A percentile compares a stretch with the other conserved stretches of the same genome.
Evolutionary conservation across 1,140 invertebrate genomes (phyloP).

Genomic region (Microplitis demolitor): DNA sequence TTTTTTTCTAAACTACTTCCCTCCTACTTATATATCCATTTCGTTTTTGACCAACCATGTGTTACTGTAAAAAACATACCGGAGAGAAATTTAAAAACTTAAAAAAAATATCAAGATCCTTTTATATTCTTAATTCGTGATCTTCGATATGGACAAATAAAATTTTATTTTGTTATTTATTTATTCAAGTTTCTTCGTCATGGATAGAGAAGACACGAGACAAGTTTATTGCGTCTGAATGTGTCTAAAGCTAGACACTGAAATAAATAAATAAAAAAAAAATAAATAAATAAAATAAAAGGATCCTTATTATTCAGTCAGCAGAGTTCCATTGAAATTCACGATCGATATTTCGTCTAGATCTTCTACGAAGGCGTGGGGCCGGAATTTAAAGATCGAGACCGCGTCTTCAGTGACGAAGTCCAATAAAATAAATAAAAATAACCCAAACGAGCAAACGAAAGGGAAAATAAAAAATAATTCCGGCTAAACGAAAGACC

Average conservation of each 20-base stretch:
- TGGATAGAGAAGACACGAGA: background rate
- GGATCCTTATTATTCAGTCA: background rate
- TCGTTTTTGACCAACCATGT: slow-evolving; percentile 26
- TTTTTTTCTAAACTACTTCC: background rate
- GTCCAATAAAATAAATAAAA: background rate
- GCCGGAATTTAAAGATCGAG: slow-evolving; percentile 6
- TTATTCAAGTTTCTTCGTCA: background rate
- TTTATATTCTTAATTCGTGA: too few relatives aligned
- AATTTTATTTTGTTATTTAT: background rate
- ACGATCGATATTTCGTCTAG: slow-evolving; percentile 12
- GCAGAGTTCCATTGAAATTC: slow-evolving; percentile 6
- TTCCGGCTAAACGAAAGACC: background rate
- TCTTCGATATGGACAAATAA: background rate
- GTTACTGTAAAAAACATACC: background rate
- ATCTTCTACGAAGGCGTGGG: slow-evolving; percentile 5
- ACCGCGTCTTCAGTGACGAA: background rate
- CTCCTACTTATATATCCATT: slow-evolving; percentile 24
- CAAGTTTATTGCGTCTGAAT: slow-evolving; percentile 9
- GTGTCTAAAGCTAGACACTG: background rate
- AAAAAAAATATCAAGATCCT: too few relatives aligned
- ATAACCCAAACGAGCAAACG: background rate
- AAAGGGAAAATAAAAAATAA: background rate
- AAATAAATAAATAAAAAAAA: background rate
- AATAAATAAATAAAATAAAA: background rate
- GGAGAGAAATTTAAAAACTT: too few relatives aligned